These are phyloP conservation scores for Drosophila kokeensis DNA, from an alignment of 2,888 invertebrate species.

Conservation along the genomic window DNA sequence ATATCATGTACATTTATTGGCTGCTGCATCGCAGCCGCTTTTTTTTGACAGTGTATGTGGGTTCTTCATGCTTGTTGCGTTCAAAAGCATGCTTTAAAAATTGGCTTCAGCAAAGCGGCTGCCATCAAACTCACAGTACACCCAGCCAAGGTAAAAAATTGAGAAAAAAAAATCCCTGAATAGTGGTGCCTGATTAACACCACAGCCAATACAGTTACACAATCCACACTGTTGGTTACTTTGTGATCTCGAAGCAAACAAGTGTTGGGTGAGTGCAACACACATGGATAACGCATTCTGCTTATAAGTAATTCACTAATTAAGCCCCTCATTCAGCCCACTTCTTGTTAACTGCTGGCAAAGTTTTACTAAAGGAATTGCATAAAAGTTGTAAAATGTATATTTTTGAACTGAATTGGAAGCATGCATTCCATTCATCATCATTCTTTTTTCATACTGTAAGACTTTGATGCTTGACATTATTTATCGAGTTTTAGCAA, in stretches of 20 bases:
- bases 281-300: neutral
- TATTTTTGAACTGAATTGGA: neutral
- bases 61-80: constrained; percentile 60
- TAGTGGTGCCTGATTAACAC: constrained; percentile 23
- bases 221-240: constrained; percentile 11
- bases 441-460: neutral
- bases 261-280: constrained; percentile 2
- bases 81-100: constrained; percentile 66
- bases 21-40: no score
- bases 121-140: constrained; percentile 27
- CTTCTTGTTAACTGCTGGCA: neutral
- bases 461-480: constrained; percentile 1
- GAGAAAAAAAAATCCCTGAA: neutral
- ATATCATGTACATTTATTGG: neutral
- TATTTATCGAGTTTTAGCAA: neutral
- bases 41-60: constrained; percentile 13
- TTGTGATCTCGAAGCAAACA: constrained; percentile 6
- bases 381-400: neutral
- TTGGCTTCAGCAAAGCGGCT: constrained; percentile 46
- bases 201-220: constrained; percentile 17
- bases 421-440: neutral
- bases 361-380: neutral
- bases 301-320: constrained; percentile 5
- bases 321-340: constrained; percentile 4
- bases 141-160: constrained; percentile 15